Evolutionary conservation across 2,888 invertebrate genomes (phyloP).

Genomic region (Carcina quercana): DNA sequence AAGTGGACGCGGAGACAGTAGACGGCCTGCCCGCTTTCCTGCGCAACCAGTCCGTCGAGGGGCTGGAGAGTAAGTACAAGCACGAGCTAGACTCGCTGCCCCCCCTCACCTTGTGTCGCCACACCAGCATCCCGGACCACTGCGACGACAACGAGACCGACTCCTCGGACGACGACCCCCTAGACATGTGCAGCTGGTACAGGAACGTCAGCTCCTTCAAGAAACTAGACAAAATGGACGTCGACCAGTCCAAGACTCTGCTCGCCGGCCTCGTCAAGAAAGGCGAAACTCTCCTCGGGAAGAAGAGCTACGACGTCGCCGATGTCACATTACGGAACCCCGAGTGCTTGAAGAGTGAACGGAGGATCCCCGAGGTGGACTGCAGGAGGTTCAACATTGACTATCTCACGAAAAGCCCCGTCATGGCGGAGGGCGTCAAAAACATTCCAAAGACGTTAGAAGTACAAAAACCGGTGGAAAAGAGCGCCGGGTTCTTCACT

Average conservation of each 20-base stretch:
- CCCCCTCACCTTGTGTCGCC: conserved; percentile 38
- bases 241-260: conserved; percentile 31
- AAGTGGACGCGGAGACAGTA: conserved; percentile 19
- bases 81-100: conserved; percentile 29
- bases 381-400: conserved; percentile 45
- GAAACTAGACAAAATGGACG: conserved; percentile 35
- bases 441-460: conserved; percentile 37
- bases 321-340: conserved; percentile 35
- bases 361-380: conserved; percentile 39
- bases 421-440: conserved; percentile 38
- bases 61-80: conserved; percentile 42
- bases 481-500: conserved; percentile 49
- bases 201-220: conserved; percentile 28
- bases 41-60: conserved; percentile 63
- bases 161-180: conserved; percentile 34
- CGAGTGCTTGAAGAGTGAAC: conserved; percentile 24
- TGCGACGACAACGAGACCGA: conserved; percentile 23
- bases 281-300: conserved; percentile 33
- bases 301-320: conserved; percentile 47
- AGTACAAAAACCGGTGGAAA: conserved; percentile 23
- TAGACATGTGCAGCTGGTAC: conserved; percentile 32
- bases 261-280: conserved; percentile 35
- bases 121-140: conserved; percentile 44
- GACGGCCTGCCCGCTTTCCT: conserved; percentile 44
- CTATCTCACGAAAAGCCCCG: conserved; percentile 31